Base-by-base conservation (phyloP, 2,797 vertebrate species). In the Thamnophis elegans region DNA sequence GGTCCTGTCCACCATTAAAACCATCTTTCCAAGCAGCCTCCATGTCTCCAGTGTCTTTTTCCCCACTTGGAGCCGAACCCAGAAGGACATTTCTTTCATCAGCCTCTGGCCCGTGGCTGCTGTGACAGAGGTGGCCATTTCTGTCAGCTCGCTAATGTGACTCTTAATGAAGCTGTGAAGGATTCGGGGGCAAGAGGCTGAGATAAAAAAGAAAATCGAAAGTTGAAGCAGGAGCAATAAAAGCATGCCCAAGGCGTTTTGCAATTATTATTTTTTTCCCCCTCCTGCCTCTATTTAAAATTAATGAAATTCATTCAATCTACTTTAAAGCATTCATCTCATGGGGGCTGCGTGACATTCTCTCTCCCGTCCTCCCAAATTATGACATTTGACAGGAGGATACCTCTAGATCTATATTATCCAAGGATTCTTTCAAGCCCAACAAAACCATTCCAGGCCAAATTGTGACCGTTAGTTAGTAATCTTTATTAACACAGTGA, bases 401-500 rank as follows among this genome's bases (percentile, higher is more conserved):
- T 91, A 36, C 28, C 92, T 88, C 60, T 25, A 47, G 4, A 42
- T 16, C 42, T 94, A 65, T 42, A 93, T 92, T 87, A 26, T 68
- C 92, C 91, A 86, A 94, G 95, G 54, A 92, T 94, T 47, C 58
- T 54, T 93, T 59, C 54, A 82, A 36, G 5, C n/a, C 1, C 36
- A 94, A 90, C 59, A 95, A 91, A 92, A 95, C 93, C 95, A 91
- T 91, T 73, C 88, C 88, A 95, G 94, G 42, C 91, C 89, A 90
- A 95, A 93, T 96, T 96, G 96, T 93, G 96, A 82, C 90, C 92
- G 90, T 91, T 95, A 92, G 87, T 96, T 94, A 94, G 96, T 94
- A 97, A 96, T 95, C 95, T 97, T 97, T 97, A 97, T 97, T 97
- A 97, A 98, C 97, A 96, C 92, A 96, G 95, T 95, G 96, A 96